Conservation (phyloP, 2,888 invertebrate genomes). For the Idaea dimidiata region DNA sequence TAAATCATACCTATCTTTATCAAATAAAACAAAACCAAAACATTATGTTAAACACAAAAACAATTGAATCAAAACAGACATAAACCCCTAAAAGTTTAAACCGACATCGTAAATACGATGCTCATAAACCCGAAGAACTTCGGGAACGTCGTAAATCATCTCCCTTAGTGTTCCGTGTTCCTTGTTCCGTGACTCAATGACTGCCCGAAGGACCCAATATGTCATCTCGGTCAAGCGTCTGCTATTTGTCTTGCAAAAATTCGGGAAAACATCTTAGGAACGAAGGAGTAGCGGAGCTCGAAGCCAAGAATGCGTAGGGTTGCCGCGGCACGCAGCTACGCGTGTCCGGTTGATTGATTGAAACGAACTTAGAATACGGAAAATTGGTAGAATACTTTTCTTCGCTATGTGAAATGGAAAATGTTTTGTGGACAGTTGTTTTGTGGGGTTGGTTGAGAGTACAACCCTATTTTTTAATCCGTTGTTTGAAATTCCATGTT, state of each 20-base stretch:
- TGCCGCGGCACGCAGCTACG: conserved; percentile 25
- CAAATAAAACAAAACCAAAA: background rate
- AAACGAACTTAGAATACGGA: conserved; percentile 19
- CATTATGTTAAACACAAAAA: conserved; percentile 8
- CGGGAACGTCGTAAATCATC: conserved; percentile 48
- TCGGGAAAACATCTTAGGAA: conserved; percentile 65
- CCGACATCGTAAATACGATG: conserved; percentile 57
- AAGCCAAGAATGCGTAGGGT: conserved; percentile 43
- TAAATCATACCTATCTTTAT: background rate
- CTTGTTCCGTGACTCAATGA: conserved; percentile 58
- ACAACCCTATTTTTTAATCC: background rate
- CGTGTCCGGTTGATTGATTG: conserved; percentile 29
- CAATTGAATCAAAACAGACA: conserved; percentile 40
- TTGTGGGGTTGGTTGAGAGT: background rate
- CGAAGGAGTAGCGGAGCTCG: conserved; percentile 41
- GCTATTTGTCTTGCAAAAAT: conserved; percentile 78
- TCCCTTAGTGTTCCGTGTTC: conserved; percentile 5
- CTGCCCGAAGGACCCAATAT: conserved; percentile 53
- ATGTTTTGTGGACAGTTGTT: background rate
- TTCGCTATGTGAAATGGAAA: background rate
- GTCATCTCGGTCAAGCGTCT: conserved; percentile 71
- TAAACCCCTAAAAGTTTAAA: conserved; percentile 48
- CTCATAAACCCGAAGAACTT: conserved; percentile 56
- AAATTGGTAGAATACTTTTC: conserved; percentile 15
- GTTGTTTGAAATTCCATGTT: background rate